A percentile compares a stretch with the other conserved stretches of the same genome.
phyloP scores from a whole-genome alignment of 2,888 invertebrate genomes.

The Mesorhabditis sp. region DNA sequence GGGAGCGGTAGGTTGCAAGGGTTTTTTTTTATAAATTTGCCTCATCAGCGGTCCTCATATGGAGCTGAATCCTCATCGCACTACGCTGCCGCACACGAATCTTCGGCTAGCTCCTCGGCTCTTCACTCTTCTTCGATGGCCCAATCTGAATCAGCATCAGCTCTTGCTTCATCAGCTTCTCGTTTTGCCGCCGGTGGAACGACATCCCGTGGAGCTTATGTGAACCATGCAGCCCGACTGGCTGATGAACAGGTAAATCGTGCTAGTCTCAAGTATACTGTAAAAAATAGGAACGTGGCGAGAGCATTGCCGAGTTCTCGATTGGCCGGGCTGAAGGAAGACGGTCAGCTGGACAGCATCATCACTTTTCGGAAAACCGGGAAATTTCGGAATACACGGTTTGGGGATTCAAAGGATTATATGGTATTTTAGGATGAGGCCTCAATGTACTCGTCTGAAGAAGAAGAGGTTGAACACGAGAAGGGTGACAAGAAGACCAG shows the following conservation, averaged over 20 bases:
- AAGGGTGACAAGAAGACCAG: conserved; percentile 26
- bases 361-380: conserved; percentile 17
- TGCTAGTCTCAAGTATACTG: neutral
- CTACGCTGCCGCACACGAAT: conserved; percentile 4
- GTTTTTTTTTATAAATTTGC: too few species aligned
- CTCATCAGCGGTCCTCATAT: neutral
- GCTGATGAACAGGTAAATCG: neutral
- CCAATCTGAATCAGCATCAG: neutral
- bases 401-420: neutral
- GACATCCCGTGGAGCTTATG: neutral
- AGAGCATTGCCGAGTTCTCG: conserved; percentile 56
- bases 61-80: conserved; percentile 1
- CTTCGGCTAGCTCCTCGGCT: neutral
- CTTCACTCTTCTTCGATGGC: neutral
- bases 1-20: neutral
- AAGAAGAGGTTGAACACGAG: conserved; percentile 21
- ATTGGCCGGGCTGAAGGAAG: conserved; percentile 41
- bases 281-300: conserved; percentile 48
- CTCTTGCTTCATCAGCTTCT: neutral
- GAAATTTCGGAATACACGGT: conserved; percentile 40
- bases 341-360: conserved; percentile 1
- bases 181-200: neutral
- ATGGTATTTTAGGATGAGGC: conserved; percentile 11
- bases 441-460: conserved; percentile 9
- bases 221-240: conserved; percentile 8